Base-by-base conservation (phyloP, 2,113 vertebrate genomes). In the Ochotona curzoniae region DNA sequence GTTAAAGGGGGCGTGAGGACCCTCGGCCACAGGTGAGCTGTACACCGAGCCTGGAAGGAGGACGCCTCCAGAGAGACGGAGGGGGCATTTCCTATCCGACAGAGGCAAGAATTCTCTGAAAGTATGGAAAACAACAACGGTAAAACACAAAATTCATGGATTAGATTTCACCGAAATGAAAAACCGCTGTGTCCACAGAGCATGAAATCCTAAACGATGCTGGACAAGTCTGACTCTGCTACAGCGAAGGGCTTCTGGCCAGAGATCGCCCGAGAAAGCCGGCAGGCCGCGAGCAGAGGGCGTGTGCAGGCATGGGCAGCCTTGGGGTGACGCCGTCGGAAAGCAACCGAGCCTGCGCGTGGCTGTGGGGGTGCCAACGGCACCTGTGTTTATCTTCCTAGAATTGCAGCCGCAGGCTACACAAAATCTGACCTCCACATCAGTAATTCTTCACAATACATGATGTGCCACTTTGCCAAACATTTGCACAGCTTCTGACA, bases 21-120 rank as follows among this genome's bases (percentile, higher is more conserved):
- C 14, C 0, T 14, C 0, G 44, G 32, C 32, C 44, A 18, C 26
- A 12, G 9, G 1, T 11, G n/a, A 1, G 7, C 30, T n/a, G 20
- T n/a, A 6, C 2, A 6, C 25, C 30, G n/a, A 61, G n/a, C 38
- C 38, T 44, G 38, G 38, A 57, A 57, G 54, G 54, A 2, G 54
- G 54, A 18, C 14, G 54, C 54, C 54, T 26, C 14, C 23, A 7
- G 67, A 30, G 18, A 25, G 14, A 8, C 0, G 0, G 28, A 35
- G 7, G 9, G 54, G 54, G 12, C 54, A 57, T 57, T 18, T 57
- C 54, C 54, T 44, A 3, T 44, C 54, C 13, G 54, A 57, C 54
- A 57, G n/a, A n/a, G 14, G 18, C 54, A 15, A 49, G 73, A 38
- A 28, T 35, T 63, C 78, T 47, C 28, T 17, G 83, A 60, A 51